A percentile compares a stretch with the other conserved stretches of the same genome.
Evolutionary conservation across 2,888 invertebrate species (phyloP).

Genomic region (Argyra leucocephala): DNA sequence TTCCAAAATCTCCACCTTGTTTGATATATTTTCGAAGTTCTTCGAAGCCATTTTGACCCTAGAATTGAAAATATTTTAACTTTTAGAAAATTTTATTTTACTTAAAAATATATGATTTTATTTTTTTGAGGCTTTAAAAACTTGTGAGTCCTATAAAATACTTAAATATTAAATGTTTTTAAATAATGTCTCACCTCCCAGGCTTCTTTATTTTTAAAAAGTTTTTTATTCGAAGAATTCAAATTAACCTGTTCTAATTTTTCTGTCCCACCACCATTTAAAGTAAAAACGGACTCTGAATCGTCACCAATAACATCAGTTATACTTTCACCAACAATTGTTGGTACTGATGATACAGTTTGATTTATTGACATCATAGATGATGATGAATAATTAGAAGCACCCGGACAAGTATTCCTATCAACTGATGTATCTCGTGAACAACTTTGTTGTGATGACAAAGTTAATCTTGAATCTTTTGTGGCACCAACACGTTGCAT

Average conservation of each 20-base stretch:
- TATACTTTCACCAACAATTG: constrained; percentile 26
- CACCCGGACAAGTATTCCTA: background rate
- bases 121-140: background rate
- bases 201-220: constrained; percentile 26
- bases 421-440: background rate
- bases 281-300: constrained; percentile 16
- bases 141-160: background rate
- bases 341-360: constrained; percentile 16
- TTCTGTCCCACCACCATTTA: constrained; percentile 16
- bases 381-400: constrained; percentile 19
- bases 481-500: constrained; percentile 35
- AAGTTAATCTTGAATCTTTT: background rate
- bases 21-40: constrained; percentile 86
- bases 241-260: constrained; percentile 25
- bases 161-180: background rate
- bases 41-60: constrained; percentile 91
- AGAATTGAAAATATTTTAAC: background rate
- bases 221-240: constrained; percentile 32
- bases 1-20: constrained; percentile 89
- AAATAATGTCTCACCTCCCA: constrained; percentile 31
- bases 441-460: background rate
- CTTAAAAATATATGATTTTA: too few relatives aligned
- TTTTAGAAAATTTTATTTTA: background rate
- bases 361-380: constrained; percentile 17
- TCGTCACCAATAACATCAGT: constrained; percentile 30